A percentile compares a stretch with the other conserved stretches of the same genome.
These are phyloP conservation scores for Parnassius smintheus DNA, from an alignment of 2,888 invertebrate genomes.

Conservation along the genomic window DNA sequence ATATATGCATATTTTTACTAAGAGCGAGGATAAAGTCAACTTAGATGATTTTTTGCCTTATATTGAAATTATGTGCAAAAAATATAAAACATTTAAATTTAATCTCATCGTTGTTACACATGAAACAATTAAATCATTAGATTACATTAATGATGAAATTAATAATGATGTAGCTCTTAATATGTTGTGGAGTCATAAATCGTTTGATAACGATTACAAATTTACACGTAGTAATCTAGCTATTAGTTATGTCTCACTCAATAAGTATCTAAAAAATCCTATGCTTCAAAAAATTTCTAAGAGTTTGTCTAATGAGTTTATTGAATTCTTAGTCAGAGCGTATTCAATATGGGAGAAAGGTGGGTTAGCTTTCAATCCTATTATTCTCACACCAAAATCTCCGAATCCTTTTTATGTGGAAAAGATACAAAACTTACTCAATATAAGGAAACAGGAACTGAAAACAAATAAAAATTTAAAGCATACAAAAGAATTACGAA, in stretches of 20 bases:
- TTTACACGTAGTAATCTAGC: conserved; percentile 39
- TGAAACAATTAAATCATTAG: conserved; percentile 43
- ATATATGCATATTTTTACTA: conserved; percentile 59
- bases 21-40: conserved; percentile 45
- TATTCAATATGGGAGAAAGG: conserved; percentile 70
- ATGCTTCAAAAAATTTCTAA: conserved; percentile 59
- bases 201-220: conserved; percentile 31
- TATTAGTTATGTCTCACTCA: conserved; percentile 50
- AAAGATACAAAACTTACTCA: conserved; percentile 51
- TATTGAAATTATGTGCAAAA: conserved; percentile 50
- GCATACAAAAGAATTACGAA: conserved; percentile 27
- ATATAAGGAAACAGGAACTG: conserved; percentile 39
- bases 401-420: conserved; percentile 51
- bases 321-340: conserved; percentile 58
- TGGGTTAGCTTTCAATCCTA: conserved; percentile 64
- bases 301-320: conserved; percentile 49
- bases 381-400: conserved; percentile 52
- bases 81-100: conserved; percentile 53
- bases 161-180: conserved; percentile 63
- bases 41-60: conserved; percentile 54
- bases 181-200: conserved; percentile 46
- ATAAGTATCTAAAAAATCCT: conserved; percentile 56
- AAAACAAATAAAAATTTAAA: conserved; percentile 26
- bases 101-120: conserved; percentile 57
- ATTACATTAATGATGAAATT: conserved; percentile 45